These are phyloP conservation scores for Mus minutoides DNA, from an alignment of 2,797 vertebrate genomes.

Conservation along the genomic window DNA sequence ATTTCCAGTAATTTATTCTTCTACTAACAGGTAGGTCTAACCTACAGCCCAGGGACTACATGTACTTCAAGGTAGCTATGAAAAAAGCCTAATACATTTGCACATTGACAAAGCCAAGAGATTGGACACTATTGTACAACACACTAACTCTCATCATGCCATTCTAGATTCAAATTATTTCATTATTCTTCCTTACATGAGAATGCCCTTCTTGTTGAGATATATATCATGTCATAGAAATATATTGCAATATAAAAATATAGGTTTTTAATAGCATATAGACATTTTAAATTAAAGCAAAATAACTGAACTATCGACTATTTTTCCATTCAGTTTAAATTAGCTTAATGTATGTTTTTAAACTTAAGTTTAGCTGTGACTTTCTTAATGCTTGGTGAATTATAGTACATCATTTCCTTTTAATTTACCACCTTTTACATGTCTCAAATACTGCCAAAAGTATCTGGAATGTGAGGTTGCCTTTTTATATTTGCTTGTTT, in stretches of 20 bases:
- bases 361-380: slow-evolving; percentile 83
- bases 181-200: slow-evolving; percentile 20
- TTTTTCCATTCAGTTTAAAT: slow-evolving; percentile 86
- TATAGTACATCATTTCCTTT: slow-evolving; percentile 72
- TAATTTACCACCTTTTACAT: slow-evolving; percentile 69
- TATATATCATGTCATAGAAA: slow-evolving; percentile 69
- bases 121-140: not conserved
- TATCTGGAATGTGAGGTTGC: slow-evolving; percentile 56
- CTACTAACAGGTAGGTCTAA: not conserved
- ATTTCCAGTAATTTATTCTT: not conserved
- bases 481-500: slow-evolving; percentile 62
- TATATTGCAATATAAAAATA: slow-evolving; percentile 68
- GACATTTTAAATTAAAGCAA: slow-evolving; percentile 81
- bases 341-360: slow-evolving; percentile 85
- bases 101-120: not conserved
- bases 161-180: not conserved
- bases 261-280: slow-evolving; percentile 70
- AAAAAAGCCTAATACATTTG: not conserved
- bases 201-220: slow-evolving; percentile 36
- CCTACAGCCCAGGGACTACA: not conserved
- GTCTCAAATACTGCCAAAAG: slow-evolving; percentile 39
- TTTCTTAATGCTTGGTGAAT: slow-evolving; percentile 74
- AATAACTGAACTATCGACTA: slow-evolving; percentile 73
- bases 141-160: not conserved
- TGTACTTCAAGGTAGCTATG: not conserved